phyloP scores from a whole-genome alignment of 2,888 invertebrate genomes.

The Drosophila mettleri region DNA sequence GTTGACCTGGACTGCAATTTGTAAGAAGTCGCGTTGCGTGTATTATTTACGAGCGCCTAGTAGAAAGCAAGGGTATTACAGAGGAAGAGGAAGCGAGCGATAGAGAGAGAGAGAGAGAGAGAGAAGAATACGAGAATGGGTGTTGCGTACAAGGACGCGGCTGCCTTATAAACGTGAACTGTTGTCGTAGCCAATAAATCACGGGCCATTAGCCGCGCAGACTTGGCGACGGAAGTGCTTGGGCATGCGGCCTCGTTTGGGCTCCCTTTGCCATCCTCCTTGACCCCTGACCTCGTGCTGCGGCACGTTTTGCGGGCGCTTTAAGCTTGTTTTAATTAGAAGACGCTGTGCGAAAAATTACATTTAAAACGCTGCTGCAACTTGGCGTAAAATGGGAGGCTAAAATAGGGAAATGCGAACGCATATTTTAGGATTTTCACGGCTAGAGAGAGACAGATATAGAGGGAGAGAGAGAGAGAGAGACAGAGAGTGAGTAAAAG shows the following conservation, averaged over 20 bases:
- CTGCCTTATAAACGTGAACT: slow-evolving; percentile 52
- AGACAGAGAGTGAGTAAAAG: not conserved
- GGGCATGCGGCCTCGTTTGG: slow-evolving; percentile 18
- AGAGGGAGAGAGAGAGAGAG: no score
- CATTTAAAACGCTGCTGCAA: slow-evolving; percentile 70
- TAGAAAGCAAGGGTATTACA: not conserved
- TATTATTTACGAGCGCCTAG: slow-evolving; percentile 70
- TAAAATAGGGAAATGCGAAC: slow-evolving; percentile 54
- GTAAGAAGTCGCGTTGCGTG: slow-evolving; percentile 75
- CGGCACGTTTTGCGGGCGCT: slow-evolving; percentile 61
- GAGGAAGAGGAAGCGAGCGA: not conserved
- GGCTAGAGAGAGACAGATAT: slow-evolving; percentile 1
- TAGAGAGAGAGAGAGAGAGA: not conserved
- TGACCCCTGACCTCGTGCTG: slow-evolving; percentile 59
- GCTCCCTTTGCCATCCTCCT: not conserved
- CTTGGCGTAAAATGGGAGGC: slow-evolving; percentile 16
- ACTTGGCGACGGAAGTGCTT: slow-evolving; percentile 57
- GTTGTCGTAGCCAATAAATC: slow-evolving; percentile 80
- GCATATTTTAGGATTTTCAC: slow-evolving; percentile 78
- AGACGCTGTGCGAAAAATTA: slow-evolving; percentile 76
- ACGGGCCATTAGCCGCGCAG: slow-evolving; percentile 67
- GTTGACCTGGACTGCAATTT: slow-evolving; percentile 74
- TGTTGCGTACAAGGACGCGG: slow-evolving; percentile 59
- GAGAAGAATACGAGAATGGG: slow-evolving; percentile 10
- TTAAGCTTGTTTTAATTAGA: slow-evolving; percentile 83